Evolutionary conservation across 2,797 vertebrate species (phyloP).

Genomic region (Coendou prehensilis): DNA sequence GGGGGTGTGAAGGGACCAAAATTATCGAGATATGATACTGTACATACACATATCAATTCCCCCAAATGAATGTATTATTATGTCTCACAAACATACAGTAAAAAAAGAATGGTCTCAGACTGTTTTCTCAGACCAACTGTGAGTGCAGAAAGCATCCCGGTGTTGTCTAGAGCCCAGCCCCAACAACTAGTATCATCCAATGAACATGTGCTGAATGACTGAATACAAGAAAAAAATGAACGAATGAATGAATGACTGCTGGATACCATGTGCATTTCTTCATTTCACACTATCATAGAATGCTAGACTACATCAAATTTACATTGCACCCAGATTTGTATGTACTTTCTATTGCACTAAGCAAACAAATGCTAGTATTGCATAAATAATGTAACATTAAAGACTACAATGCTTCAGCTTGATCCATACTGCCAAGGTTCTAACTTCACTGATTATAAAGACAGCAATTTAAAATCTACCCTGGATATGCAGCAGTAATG

Average conservation of each 20-base stretch:
- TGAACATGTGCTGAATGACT: not conserved
- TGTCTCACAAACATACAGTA: not conserved
- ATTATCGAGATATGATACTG: not conserved
- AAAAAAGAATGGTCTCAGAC: not conserved
- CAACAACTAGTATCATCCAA: not conserved
- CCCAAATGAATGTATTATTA: not conserved
- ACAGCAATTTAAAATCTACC: slow-evolving; percentile 76
- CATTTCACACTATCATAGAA: not conserved
- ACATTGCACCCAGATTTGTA: not conserved
- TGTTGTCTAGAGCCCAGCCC: not conserved
- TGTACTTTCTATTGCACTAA: not conserved
- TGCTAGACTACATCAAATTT: not conserved
- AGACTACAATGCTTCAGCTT: not conserved
- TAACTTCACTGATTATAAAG: slow-evolving; percentile 79
- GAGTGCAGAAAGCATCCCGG: not conserved
- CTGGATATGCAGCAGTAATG: slow-evolving; percentile 73
- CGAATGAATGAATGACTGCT: not conserved
- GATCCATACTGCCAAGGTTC: not conserved
- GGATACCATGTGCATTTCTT: not conserved
- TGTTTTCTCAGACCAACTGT: not conserved
- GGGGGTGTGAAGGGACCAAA: not conserved
- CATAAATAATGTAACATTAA: not conserved
- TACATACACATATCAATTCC: not conserved
- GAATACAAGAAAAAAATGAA: not conserved
- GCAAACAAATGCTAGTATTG: not conserved